Conservation (phyloP, 1,140 invertebrate species). For the Drosophila truncata region DNA sequence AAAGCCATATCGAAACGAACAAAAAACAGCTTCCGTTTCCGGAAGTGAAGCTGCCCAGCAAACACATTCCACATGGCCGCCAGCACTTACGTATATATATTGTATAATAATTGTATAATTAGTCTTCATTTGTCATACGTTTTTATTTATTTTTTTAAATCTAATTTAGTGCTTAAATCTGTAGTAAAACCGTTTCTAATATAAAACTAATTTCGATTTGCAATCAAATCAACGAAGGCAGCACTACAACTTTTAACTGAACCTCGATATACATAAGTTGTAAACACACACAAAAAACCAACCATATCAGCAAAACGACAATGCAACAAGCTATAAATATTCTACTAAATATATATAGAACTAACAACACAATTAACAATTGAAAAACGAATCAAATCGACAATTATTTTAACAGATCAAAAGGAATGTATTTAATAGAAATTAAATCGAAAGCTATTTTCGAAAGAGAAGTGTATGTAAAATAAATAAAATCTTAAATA, state of each 20-base stretch:
- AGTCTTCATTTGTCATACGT: slow-evolving; percentile 23
- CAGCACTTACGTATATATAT: slow-evolving; percentile 26
- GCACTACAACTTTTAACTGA: slow-evolving; percentile 15
- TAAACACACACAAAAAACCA: slow-evolving; percentile 44
- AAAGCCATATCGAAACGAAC: slow-evolving; percentile 71
- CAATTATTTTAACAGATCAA: slow-evolving; percentile 48
- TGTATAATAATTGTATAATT: slow-evolving; percentile 33
- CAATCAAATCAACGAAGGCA: slow-evolving; percentile 39
- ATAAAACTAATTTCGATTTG: slow-evolving; percentile 32
- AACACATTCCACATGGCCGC: slow-evolving; percentile 71
- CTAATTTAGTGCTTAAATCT: slow-evolving; percentile 33
- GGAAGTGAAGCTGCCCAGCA: slow-evolving; percentile 27
- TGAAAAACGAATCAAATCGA: slow-evolving; percentile 44
- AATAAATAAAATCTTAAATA: slow-evolving; percentile 52
- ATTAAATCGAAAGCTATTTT: slow-evolving; percentile 41
- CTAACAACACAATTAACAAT: slow-evolving; percentile 41
- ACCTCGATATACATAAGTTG: slow-evolving; percentile 13
- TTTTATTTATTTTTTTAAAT: slow-evolving; percentile 46
- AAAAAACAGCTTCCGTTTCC: slow-evolving; percentile 54
- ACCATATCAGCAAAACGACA: slow-evolving; percentile 78
- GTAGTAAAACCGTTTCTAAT: slow-evolving; percentile 18
- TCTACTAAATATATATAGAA: slow-evolving; percentile 24
- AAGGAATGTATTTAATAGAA: slow-evolving; percentile 46
- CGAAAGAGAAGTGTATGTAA: slow-evolving; percentile 28
- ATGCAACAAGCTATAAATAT: slow-evolving; percentile 52